Evolutionary conservation across 2,888 invertebrate species (phyloP).

Genomic region (Furcula furcula): DNA sequence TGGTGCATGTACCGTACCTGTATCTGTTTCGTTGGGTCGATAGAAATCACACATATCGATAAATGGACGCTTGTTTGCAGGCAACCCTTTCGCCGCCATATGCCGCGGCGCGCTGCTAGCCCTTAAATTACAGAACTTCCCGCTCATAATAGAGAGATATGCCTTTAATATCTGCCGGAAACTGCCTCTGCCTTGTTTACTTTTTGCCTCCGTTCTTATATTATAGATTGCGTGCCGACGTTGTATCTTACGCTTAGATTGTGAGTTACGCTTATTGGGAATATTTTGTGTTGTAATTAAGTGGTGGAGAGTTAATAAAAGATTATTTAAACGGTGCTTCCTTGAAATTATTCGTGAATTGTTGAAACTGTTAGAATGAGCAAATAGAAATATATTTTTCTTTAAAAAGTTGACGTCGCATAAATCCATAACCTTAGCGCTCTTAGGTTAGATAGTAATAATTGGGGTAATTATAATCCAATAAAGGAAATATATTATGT

Average conservation of each 20-base stretch:
- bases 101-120: slow-evolving; percentile 65
- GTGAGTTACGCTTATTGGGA: slow-evolving; percentile 25
- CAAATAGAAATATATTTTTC: no score
- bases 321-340: no score
- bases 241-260: slow-evolving; percentile 14
- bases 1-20: no score
- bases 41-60: slow-evolving; percentile 31
- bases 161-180: slow-evolving; percentile 81
- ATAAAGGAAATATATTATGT: no score
- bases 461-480: no score
- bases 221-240: slow-evolving; percentile 49
- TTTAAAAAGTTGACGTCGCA: no score
- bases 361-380: no score
- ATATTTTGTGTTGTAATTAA: slow-evolving; percentile 21
- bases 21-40: no score
- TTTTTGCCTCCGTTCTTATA: slow-evolving; percentile 74
- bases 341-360: no score
- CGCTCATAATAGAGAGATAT: slow-evolving; percentile 82
- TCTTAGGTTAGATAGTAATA: no score
- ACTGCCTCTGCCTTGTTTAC: slow-evolving; percentile 71
- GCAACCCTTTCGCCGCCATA: slow-evolving; percentile 70
- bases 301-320: slow-evolving; percentile 6
- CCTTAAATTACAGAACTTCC: slow-evolving; percentile 81
- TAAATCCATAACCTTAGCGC: no score
- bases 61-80: slow-evolving; percentile 6